A percentile compares a stretch with the other conserved stretches of the same genome.
Conservation (phyloP, 2,888 invertebrate genomes). For the Xanthia togata region DNA sequence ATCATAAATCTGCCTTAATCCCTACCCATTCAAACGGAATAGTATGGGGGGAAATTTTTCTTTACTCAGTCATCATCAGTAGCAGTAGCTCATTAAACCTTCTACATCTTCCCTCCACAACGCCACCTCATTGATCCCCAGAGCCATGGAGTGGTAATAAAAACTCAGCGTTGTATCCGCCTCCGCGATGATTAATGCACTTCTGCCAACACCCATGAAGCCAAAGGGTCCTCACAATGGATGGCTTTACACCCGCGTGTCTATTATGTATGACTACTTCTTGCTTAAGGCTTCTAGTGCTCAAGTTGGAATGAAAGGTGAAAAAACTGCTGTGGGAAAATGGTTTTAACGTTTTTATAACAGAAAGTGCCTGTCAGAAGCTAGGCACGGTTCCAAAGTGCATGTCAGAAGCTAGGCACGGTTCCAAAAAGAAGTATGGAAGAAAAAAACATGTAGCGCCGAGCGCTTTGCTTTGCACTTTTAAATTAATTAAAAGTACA, state of each 20-base stretch:
- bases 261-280: slow-evolving; percentile 61
- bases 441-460: too few species aligned
- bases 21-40: not conserved
- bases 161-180: slow-evolving; percentile 69
- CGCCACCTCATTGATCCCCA: slow-evolving; percentile 64
- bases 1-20: not conserved
- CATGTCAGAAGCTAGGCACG: too few species aligned
- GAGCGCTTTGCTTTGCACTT: too few species aligned
- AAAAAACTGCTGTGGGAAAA: slow-evolving; percentile 1
- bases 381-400: too few species aligned
- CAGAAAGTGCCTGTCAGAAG: not conserved
- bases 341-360: not conserved
- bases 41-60: too few species aligned
- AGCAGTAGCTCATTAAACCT: slow-evolving; percentile 10
- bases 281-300: slow-evolving; percentile 42
- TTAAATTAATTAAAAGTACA: too few species aligned
- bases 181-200: slow-evolving; percentile 69
- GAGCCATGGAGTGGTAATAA: slow-evolving; percentile 68
- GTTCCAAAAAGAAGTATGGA: too few species aligned
- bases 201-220: slow-evolving; percentile 67
- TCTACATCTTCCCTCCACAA: not conserved
- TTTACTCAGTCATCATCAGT: not conserved
- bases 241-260: slow-evolving; percentile 66
- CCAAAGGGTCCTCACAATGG: slow-evolving; percentile 66
- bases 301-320: slow-evolving; percentile 38